phyloP scores from a whole-genome alignment of 2,797 vertebrate species.

The Clarias platycephalus region DNA sequence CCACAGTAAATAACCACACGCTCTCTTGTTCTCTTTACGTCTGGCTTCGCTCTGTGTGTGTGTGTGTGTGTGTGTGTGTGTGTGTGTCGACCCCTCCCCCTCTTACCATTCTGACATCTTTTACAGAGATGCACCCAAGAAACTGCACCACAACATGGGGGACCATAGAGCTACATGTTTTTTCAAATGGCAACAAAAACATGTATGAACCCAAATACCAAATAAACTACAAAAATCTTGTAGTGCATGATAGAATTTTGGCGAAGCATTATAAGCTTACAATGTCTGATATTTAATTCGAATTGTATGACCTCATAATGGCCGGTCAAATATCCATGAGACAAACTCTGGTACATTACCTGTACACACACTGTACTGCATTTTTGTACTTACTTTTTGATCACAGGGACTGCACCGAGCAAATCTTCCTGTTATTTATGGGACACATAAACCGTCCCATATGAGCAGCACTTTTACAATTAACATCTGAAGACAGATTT shows the following conservation, averaged over 20 bases:
- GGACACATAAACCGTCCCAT: background rate
- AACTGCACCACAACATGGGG: slow-evolving; percentile 27
- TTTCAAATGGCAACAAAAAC: background rate
- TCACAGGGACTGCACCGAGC: background rate
- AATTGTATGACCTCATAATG: background rate
- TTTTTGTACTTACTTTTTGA: background rate
- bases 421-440: background rate
- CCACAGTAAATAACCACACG: slow-evolving; percentile 56
- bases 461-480: background rate
- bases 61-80: background rate
- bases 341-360: background rate
- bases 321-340: background rate
- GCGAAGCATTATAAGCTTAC: background rate
- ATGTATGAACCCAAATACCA: background rate
- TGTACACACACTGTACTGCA: background rate
- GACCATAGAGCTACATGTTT: background rate
- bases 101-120: slow-evolving; percentile 39
- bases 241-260: background rate
- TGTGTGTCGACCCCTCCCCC: slow-evolving; percentile 43
- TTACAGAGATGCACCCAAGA: slow-evolving; percentile 41
- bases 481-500: background rate
- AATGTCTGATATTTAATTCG: background rate
- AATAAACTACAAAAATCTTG: background rate
- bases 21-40: slow-evolving; percentile 49
- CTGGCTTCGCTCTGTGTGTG: slow-evolving; percentile 22